phyloP scores from a whole-genome alignment of 2,888 invertebrate species.

The Dryadula phaetusa region DNA sequence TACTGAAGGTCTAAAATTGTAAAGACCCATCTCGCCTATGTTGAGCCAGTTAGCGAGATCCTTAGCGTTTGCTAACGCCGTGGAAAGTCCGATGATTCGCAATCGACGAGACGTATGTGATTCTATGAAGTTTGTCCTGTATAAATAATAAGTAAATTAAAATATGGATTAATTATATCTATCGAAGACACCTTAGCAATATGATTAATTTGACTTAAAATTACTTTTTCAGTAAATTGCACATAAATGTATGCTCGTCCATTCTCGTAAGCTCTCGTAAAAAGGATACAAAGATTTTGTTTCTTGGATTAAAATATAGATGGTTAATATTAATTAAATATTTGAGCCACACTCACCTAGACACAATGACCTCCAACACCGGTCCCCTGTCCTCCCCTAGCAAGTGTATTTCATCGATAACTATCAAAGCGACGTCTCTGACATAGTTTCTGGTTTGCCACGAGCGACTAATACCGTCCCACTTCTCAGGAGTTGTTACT shows the following conservation, averaged over 20 bases:
- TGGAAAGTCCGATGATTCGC: constrained; percentile 97
- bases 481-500: constrained; percentile 99
- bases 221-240: no score
- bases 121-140: constrained; percentile 98
- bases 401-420: constrained; percentile 99
- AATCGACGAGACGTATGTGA: constrained; percentile 93
- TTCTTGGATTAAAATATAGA: no score
- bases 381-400: constrained; percentile 96
- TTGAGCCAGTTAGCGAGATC: constrained; percentile 98
- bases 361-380: constrained; percentile 98
- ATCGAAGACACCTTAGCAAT: no score
- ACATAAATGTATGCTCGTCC: no score
- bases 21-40: constrained; percentile 94
- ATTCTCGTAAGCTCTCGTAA: no score
- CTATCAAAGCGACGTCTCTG: constrained; percentile 93
- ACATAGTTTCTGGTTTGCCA: constrained; percentile 99
- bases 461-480: constrained; percentile 99
- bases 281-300: no score
- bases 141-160: no score
- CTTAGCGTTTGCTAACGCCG: constrained; percentile 98
- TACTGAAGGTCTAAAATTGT: constrained; percentile 98
- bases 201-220: no score
- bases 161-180: no score
- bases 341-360: constrained; percentile 79
- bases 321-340: no score